A percentile compares a stretch with the other conserved stretches of the same genome.
Conservation (phyloP, 2,113 vertebrate genomes). For the Epinephelus lanceolatus region DNA sequence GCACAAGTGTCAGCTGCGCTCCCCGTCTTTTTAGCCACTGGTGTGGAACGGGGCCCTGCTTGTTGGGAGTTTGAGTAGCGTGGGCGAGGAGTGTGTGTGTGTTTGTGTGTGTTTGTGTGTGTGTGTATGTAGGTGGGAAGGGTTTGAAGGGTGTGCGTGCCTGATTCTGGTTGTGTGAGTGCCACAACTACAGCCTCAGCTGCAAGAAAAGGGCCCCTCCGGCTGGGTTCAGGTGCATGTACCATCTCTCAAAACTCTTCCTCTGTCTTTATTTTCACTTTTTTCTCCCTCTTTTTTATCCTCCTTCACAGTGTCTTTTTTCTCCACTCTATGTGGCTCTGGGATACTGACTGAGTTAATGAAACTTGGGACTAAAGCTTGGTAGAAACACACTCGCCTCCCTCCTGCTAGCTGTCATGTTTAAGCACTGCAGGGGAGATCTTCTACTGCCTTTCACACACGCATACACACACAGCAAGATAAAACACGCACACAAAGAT, state of each 20-base stretch:
- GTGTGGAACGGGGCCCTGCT: constrained; percentile 74
- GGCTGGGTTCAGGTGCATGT: constrained; percentile 65
- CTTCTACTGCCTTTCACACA: constrained; percentile 17
- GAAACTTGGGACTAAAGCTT: constrained; percentile 40
- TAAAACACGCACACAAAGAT: constrained; percentile 17
- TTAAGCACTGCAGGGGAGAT: constrained; percentile 30
- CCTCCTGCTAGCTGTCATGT: constrained; percentile 26
- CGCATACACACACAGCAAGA: constrained; percentile 17
- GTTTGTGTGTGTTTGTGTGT: constrained; percentile 14
- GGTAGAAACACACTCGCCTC: constrained; percentile 29
- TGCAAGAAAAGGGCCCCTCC: constrained; percentile 54
- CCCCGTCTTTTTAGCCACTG: constrained; percentile 76
- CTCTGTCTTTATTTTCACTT: constrained; percentile 25
- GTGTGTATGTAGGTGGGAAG: constrained; percentile 13
- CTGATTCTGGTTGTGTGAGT: not conserved
- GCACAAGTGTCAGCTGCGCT: constrained; percentile 79
- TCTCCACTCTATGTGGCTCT: constrained; percentile 11
- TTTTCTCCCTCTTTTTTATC: constrained; percentile 1
- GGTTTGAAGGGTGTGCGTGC: constrained; percentile 23
- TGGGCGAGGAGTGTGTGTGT: constrained; percentile 24
- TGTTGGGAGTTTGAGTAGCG: constrained; percentile 55
- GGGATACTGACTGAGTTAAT: constrained; percentile 46
- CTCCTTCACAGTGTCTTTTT: not conserved
- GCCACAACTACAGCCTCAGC: constrained; percentile 46
- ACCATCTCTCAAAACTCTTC: constrained; percentile 17